Base-by-base conservation (phyloP, 2,888 invertebrate genomes). In the Bellardia bayeri region DNA sequence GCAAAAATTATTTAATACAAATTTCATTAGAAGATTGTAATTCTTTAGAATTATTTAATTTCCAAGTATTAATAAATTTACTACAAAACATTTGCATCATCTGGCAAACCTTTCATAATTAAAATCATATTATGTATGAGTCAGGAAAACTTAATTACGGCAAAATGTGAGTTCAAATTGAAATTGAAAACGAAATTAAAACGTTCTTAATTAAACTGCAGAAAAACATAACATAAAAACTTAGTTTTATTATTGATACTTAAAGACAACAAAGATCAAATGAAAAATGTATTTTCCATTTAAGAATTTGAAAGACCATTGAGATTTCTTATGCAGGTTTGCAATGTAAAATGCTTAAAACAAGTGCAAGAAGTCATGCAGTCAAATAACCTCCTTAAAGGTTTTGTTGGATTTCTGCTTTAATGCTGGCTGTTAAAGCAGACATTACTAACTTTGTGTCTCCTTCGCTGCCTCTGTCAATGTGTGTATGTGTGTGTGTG, bases 401-500 rank as follows among this genome's bases (percentile, higher is more conserved):
- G 16, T 40, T 72, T 42, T 13, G 33, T 63, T 51, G 14, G 51
- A 51, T 51, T 49, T 69, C 68, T 58, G 3, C 11, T 45, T 11
- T 8, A 68, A n/a, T 78, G 30, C 30, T 66, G 68, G 8, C 6
- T 56, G 16, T 49, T 33, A 49, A 74, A 74, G 45, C 42, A 45
- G 16, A 56, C 42, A 13, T 54, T 64, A 33, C 16, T 16, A 56
- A 5, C 13, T 56, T 64, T 54, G 30, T 42, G 56, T 23, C 7
- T 45, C 45, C 3, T 9, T 45, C 45, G 45, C 61, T 37, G 3
- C 33, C 11, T 14, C 45, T 61, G 14, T 42, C 66, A 42, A 42
- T 68, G 56, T 23, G 23, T 23, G 23, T 54, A 42, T 68, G 56
- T 23, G 23, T 23, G 23, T 54, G 30, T 68, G 56, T 69, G 42